These are phyloP conservation scores for Tethya wilhelma DNA, from an alignment of 37 sponge, comb jelly and placozoan genomes.

Conservation along the genomic window DNA sequence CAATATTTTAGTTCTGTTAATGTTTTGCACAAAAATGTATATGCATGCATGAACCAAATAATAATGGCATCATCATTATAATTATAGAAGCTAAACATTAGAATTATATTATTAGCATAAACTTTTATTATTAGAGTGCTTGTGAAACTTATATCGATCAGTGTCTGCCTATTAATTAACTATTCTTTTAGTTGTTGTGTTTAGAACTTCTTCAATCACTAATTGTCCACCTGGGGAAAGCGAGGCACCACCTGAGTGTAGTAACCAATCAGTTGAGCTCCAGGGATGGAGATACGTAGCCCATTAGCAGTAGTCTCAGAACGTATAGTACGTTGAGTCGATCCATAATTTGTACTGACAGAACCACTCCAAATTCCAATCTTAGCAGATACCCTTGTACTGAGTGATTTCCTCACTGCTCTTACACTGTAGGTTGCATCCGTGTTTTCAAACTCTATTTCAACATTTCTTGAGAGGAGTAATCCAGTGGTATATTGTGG, in stretches of 20 bases:
- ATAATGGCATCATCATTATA: too few species aligned
- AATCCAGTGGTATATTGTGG: conserved; percentile 30
- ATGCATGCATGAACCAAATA: too few species aligned
- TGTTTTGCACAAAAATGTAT: too few species aligned
- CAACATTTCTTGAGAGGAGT: conserved; percentile 15
- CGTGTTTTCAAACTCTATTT: conserved; percentile 1
- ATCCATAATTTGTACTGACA: background rate
- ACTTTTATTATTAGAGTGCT: too few species aligned
- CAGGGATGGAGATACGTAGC: conserved; percentile 17
- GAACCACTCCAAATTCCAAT: conserved; percentile 15
- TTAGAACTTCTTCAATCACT: too few species aligned
- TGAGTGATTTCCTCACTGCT: background rate
- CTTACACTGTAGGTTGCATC: background rate
- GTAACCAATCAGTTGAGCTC: conserved; percentile 31
- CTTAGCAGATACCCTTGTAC: background rate
- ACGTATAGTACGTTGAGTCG: background rate
- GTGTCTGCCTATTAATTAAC: too few species aligned
- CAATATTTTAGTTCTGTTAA: too few species aligned
- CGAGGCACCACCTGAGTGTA: conserved; percentile 26
- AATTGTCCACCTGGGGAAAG: too few species aligned
- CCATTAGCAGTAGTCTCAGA: conserved; percentile 5
- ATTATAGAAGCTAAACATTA: too few species aligned
- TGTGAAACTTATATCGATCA: too few species aligned
- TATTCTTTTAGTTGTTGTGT: too few species aligned
- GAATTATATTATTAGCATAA: too few species aligned